Conservation (phyloP, 2,797 vertebrate genomes). For the Enteromius anoplus region DNA sequence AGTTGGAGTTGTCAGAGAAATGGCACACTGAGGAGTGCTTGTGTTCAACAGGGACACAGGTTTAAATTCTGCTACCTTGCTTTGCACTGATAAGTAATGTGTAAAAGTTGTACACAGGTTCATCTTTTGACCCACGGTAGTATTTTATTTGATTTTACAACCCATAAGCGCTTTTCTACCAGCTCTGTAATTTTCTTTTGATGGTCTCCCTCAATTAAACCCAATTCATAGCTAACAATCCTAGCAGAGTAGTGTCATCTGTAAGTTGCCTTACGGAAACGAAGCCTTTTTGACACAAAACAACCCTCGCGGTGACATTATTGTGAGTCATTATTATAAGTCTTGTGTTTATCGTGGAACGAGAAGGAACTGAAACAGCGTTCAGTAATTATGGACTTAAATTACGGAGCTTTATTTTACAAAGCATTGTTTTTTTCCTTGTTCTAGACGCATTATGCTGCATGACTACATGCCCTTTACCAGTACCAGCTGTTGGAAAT, state of each 20-base stretch:
- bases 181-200: neutral
- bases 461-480: constrained; percentile 32
- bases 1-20: neutral
- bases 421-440: neutral
- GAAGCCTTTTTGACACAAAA: neutral
- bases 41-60: neutral
- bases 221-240: constrained; percentile 11
- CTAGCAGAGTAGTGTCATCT: neutral
- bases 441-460: constrained; percentile 28
- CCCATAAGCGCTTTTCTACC: constrained; percentile 20
- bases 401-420: constrained; percentile 25
- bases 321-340: constrained; percentile 22
- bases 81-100: neutral
- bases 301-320: constrained; percentile 15
- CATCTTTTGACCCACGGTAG: neutral
- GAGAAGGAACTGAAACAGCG: neutral
- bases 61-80: constrained; percentile 3
- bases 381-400: constrained; percentile 27
- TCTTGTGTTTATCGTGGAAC: constrained; percentile 6
- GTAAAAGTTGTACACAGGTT: neutral
- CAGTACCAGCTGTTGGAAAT: constrained; percentile 35
- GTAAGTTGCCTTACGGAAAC: constrained; percentile 6
- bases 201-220: constrained; percentile 8
- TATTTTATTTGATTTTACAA: neutral
- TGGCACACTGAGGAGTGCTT: neutral